Evolutionary conservation across 35 echinoderm and acorn worm species (phyloP).

Genomic region (Chiridota heheva): DNA sequence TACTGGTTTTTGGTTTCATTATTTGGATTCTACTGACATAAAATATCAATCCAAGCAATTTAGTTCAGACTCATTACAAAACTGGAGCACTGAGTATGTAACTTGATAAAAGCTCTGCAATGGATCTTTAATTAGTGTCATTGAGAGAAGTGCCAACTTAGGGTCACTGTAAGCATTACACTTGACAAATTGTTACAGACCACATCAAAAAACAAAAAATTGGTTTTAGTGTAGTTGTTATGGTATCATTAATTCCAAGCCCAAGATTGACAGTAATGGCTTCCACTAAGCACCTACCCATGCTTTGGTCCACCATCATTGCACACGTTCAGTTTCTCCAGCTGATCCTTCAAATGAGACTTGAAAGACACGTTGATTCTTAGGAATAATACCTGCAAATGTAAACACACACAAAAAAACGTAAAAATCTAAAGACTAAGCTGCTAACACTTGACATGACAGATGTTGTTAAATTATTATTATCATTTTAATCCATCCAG

Average conservation of each 20-base stretch:
- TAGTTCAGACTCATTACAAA: neutral
- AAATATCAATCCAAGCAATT: neutral
- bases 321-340: constrained; percentile 77
- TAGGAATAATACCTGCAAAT: constrained; percentile 78
- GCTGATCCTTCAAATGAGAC: constrained; percentile 73
- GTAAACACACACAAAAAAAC: neutral
- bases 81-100: neutral
- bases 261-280: neutral
- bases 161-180: neutral
- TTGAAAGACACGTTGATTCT: constrained; percentile 94
- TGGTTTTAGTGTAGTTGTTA: neutral
- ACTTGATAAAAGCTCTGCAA: neutral
- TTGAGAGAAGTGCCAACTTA: neutral
- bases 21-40: too few species aligned
- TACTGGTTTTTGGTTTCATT: too few species aligned
- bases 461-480: too few species aligned
- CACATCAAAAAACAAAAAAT: neutral
- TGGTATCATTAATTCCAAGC: neutral
- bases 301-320: constrained; percentile 99
- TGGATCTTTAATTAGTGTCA: neutral
- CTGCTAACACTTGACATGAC: too few species aligned
- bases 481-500: too few species aligned
- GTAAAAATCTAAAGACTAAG: neutral
- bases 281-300: constrained; percentile 52
- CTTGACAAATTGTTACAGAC: neutral